Evolutionary conservation across 2,888 invertebrate genomes (phyloP).

Genomic region (Trichopoda pennipes): DNA sequence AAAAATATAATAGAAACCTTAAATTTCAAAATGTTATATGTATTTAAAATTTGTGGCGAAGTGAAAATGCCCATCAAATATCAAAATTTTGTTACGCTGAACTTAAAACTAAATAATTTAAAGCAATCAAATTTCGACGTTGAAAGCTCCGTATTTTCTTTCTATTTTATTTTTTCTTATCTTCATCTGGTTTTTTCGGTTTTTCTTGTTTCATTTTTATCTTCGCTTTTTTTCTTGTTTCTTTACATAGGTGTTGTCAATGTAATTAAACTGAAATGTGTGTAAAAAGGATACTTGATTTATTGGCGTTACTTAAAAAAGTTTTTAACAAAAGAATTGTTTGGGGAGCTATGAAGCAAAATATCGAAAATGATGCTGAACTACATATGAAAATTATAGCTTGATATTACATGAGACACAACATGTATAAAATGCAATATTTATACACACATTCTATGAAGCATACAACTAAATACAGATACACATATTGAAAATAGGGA

Average conservation of each 20-base stretch:
- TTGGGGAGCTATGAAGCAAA: neutral
- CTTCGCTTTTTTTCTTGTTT: neutral
- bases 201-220: neutral
- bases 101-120: neutral
- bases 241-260: slow-evolving; percentile 60
- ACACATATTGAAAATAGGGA: slow-evolving; percentile 2
- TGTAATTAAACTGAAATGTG: slow-evolving; percentile 71
- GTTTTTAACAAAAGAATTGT: slow-evolving; percentile 41
- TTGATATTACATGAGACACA: slow-evolving; percentile 56
- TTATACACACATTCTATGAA: slow-evolving; percentile 27
- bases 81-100: too few relatives aligned
- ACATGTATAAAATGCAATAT: slow-evolving; percentile 60
- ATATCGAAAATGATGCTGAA: slow-evolving; percentile 52
- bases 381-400: slow-evolving; percentile 61
- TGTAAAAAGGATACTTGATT: slow-evolving; percentile 62
- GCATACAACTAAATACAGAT: slow-evolving; percentile 14
- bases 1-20: too few relatives aligned
- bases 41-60: too few relatives aligned
- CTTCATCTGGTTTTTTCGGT: neutral
- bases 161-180: slow-evolving; percentile 23
- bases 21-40: too few relatives aligned
- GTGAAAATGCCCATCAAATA: too few relatives aligned
- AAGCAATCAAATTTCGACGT: slow-evolving; percentile 1
- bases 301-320: slow-evolving; percentile 48
- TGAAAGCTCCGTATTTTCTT: neutral